phyloP scores from a whole-genome alignment of 1,140 invertebrate genomes.

The Calliopsis andreniformis region DNA sequence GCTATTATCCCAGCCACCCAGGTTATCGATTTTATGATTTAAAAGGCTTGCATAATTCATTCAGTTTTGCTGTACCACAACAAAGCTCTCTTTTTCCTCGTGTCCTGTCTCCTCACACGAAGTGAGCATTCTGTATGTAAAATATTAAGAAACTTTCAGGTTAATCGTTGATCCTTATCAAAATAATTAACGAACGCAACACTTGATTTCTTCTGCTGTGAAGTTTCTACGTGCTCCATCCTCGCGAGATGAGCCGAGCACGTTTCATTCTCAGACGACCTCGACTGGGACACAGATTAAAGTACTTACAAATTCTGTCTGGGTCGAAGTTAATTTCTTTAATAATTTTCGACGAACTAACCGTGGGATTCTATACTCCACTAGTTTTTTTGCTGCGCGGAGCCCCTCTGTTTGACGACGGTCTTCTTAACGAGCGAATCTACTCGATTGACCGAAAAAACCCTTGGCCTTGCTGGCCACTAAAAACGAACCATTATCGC shows the following conservation, averaged over 20 bases:
- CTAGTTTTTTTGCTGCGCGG: not conserved
- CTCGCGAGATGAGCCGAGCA: not conserved
- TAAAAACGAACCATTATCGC: not conserved
- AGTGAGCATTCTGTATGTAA: not conserved
- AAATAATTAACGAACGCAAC: not conserved
- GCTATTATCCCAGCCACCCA: no score
- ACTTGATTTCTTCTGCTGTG: not conserved
- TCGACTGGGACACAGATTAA: not conserved
- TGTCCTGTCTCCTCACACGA: not conserved
- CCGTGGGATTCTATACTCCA: not conserved
- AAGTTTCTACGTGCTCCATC: not conserved
- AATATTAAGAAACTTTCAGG: not conserved
- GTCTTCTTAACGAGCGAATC: no score
- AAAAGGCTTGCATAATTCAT: not conserved
- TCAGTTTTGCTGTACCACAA: no score
- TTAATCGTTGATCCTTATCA: not conserved
- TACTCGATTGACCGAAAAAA: constrained; percentile 1
- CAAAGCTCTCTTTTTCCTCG: no score
- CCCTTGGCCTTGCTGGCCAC: not conserved
- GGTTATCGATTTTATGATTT: not conserved
- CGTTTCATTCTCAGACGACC: not conserved
- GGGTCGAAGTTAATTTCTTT: constrained; percentile 14
- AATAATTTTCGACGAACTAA: not conserved
- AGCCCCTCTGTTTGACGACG: not conserved
- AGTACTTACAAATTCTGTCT: not conserved